Percentiles rank a stretch among this genome's conserved stretches.
Evolutionary conservation across 1,140 invertebrate species (phyloP).

Genomic region (Ptiloglossa arizonensis): DNA sequence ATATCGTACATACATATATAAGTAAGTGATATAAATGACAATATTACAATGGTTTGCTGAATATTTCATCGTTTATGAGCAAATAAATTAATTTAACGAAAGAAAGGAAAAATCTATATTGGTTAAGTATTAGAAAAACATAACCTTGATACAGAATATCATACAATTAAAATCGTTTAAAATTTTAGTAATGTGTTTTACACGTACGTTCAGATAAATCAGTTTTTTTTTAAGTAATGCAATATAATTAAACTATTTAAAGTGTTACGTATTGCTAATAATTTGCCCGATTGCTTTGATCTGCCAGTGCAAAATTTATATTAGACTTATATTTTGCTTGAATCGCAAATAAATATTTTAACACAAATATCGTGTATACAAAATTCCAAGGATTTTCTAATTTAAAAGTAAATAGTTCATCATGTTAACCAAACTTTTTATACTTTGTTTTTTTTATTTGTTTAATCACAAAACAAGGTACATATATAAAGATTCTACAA

Average conservation of each 20-base stretch:
- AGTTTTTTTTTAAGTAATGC: not conserved
- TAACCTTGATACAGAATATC: not conserved
- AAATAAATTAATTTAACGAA: not conserved
- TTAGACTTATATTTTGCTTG: not conserved
- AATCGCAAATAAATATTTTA: not conserved
- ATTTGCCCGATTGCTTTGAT: not conserved
- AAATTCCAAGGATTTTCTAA: not conserved
- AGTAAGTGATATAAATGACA: not conserved
- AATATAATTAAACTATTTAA: not conserved
- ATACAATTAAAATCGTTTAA: not conserved
- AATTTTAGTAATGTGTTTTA: not conserved
- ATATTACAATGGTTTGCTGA: not conserved
- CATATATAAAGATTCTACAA: constrained; percentile 12
- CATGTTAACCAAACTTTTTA: not conserved
- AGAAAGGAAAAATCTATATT: not conserved
- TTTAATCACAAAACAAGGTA: constrained; percentile 9
- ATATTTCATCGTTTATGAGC: no score
- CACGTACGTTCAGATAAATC: not conserved
- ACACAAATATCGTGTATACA: not conserved
- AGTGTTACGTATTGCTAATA: no score
- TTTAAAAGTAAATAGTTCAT: not conserved
- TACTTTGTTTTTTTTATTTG: not conserved
- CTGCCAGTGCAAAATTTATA: not conserved
- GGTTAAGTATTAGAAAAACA: not conserved
- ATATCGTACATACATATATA: not conserved